Evolutionary conservation across 2,113 vertebrate genomes (phyloP), one percentile per base, ranked within the genome.

Genomic region (Pseudonaja textilis): DNA sequence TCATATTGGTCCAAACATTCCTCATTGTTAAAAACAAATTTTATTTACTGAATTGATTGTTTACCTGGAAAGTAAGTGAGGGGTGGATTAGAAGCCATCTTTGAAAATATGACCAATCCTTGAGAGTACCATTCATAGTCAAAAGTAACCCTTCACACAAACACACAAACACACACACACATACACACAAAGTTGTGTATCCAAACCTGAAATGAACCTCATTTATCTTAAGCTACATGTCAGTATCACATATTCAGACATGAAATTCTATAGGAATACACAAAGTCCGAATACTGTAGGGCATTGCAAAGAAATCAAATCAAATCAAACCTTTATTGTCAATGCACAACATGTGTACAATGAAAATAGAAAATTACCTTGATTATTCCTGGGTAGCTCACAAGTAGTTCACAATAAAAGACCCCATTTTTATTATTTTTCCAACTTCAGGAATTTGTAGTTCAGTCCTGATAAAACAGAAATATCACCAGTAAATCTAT

Each of bases 11-110:
- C 50, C 14, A 52, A 11, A 87, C 42, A 20, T 29, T 29, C 1
- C 18, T 94, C 56, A 26, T 57, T 74, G 74, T 39, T 52, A 91
- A 89, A 61, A 39, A n/a, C 42, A 61, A 87, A 57, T 64, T 50
- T 87, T 88, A 89, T 88, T 45, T 34, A 87, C 34, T 64, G 47
- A 54, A 20, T 42, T 93, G 45, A 0, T 1, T 45, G 1, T 16
- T 92, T 64, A 18, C 9, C 47, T 91, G 87, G 55, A 93, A 93
- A 54, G n/a, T 29, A 52, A 85, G 39, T 0, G 52, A 0, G 3
- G 88, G 10, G 42, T 88, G 89, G 89, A 93, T 50, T 55, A 86
- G 22, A 88, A n/a, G 20, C 16, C 4, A 90, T 90, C 94, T 74
- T 34, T 74, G 64, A 74, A 74, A 34, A 34, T n/a, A 74, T 34